Base-by-base conservation (phyloP, 2,888 invertebrate genomes). In the Cryptosula pallasiana region DNA sequence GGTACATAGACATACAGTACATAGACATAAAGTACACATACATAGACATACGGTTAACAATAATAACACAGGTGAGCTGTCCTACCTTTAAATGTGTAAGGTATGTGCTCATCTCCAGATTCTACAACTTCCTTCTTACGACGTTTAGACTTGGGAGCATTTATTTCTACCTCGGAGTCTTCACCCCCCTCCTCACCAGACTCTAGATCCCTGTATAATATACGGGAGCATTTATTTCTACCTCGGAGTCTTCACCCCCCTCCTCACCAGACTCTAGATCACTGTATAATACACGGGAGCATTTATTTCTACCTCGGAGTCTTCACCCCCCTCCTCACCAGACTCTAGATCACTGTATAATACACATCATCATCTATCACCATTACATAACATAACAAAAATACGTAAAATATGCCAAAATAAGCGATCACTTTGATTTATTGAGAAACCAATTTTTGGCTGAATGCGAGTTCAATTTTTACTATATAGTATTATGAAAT, bases 321-420 rank as follows among this genome's bases (percentile, higher is more conserved):
- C 32, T 13, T 63, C 63, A 63, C 13, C 34, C 9, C 32, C 63
- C n/a, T 63, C 63, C 5, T 16, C 63, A 34, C 32, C 63, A 32
- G 63, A 63, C 13, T 63, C 63, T 32, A 63, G n/a, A 63, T 63
- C 63, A 63, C 63, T 63, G 63, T n/a, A n/a, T n/a, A n/a, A n/a
- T n/a, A n/a, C n/a, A n/a, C n/a, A 32, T 27, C 29, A 5, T 27
- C 63, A 63, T 63, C 32, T 16, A 63, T 63, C 34, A 29, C 63
- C 27, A 32, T n/a, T n/a, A n/a, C n/a, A n/a, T n/a, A n/a, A n/a
- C n/a, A n/a, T n/a, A n/a, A n/a, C n/a, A n/a, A n/a, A n/a, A n/a
- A n/a, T n/a, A n/a, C n/a, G n/a, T n/a, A n/a, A n/a, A n/a, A n/a
- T n/a, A n/a, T n/a, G n/a, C n/a, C n/a, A n/a, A n/a, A n/a, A n/a